These are phyloP conservation scores for Glyphotaelius pellucidus DNA, from an alignment of 2,888 invertebrate species.

Conservation along the genomic window DNA sequence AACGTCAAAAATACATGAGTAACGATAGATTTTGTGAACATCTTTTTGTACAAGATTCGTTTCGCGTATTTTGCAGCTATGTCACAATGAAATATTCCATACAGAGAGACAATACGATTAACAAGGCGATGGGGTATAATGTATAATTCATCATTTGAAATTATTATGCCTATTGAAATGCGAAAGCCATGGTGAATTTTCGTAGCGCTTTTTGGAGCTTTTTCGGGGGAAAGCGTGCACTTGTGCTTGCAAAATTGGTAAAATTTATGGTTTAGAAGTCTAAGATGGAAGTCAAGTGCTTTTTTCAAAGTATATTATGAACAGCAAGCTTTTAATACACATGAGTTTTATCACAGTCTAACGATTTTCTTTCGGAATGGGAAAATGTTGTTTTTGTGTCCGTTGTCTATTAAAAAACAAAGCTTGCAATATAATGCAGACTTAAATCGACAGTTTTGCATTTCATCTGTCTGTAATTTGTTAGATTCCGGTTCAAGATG, in stretches of 20 bases:
- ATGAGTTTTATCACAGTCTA: too few relatives aligned
- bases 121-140: neutral
- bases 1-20: constrained; percentile 2
- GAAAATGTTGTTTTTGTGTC: neutral
- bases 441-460: too few relatives aligned
- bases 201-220: neutral
- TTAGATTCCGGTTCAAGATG: too few relatives aligned
- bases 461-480: too few relatives aligned
- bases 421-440: too few relatives aligned
- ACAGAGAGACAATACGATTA: neutral
- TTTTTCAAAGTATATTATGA: neutral
- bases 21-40: neutral
- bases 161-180: neutral
- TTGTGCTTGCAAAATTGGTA: neutral
- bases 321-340: neutral
- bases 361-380: neutral
- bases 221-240: neutral
- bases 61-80: neutral
- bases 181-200: neutral
- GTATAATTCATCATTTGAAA: neutral
- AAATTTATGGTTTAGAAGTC: neutral
- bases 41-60: neutral
- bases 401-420: too few relatives aligned
- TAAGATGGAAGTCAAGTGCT: neutral
- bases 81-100: neutral